phyloP scores from a whole-genome alignment of 1,140 invertebrate species.

The Drosophila leontia region DNA sequence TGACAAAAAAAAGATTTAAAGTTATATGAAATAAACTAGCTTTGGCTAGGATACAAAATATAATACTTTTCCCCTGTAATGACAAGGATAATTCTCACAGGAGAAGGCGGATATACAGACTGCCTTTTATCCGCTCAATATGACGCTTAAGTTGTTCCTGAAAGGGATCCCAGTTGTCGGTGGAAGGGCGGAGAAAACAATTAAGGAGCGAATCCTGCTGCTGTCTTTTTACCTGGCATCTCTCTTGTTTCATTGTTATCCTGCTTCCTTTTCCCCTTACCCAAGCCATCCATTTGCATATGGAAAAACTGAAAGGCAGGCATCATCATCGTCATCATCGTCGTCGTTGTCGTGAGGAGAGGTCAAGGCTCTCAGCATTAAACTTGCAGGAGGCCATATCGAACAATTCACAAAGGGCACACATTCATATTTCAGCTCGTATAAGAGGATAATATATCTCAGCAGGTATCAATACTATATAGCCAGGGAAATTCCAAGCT shows the following conservation, averaged over 20 bases:
- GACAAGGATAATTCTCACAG: constrained; percentile 2
- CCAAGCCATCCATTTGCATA: constrained; percentile 31
- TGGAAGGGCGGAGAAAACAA: constrained; percentile 27
- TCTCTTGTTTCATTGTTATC: constrained; percentile 22
- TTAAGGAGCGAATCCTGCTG: constrained; percentile 32
- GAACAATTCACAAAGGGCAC: constrained; percentile 27
- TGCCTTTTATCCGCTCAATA: constrained; percentile 56
- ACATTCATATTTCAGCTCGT: constrained; percentile 4
- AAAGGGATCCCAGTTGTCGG: constrained; percentile 24
- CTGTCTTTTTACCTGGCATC: constrained; percentile 32
- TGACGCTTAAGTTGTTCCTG: constrained; percentile 44
- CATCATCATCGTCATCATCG: not conserved
- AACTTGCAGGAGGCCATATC: constrained; percentile 20
- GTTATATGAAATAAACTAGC: too few relatives aligned
- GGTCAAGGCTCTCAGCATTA: constrained; percentile 34
- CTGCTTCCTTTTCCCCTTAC: not conserved
- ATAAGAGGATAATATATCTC: constrained; percentile 4
- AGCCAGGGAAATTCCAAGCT: not conserved
- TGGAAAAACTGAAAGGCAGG: constrained; percentile 24
- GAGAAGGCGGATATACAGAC: not conserved
- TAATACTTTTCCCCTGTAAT: not conserved
- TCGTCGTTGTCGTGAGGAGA: constrained; percentile 2
- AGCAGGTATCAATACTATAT: not conserved
- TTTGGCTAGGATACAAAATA: too few relatives aligned
- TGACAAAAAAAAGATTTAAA: not conserved